Percentiles rank a stretch among this genome's conserved stretches.
These are phyloP conservation scores for Drosophila kambysellisi DNA, from an alignment of 2,888 invertebrate genomes.

Conservation along the genomic window DNA sequence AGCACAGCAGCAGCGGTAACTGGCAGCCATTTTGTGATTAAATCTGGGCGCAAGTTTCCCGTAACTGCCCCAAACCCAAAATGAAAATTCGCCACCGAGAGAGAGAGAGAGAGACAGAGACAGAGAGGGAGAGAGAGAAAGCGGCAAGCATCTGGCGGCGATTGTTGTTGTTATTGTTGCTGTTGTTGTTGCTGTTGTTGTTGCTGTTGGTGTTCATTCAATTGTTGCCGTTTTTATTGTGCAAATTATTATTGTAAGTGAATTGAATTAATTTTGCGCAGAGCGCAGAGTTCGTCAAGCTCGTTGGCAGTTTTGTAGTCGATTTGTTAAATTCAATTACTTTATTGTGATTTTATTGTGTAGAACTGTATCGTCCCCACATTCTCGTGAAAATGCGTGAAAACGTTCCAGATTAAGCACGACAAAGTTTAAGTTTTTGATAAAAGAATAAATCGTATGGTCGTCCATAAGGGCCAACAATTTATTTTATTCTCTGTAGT, in stretches of 20 bases:
- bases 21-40: constrained; percentile 64
- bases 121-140: not conserved
- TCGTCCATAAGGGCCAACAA: not conserved
- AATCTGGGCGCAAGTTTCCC: constrained; percentile 64
- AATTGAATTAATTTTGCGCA: constrained; percentile 75
- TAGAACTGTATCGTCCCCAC: not conserved
- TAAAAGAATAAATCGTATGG: constrained; percentile 17
- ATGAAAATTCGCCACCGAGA: constrained; percentile 15
- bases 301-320: constrained; percentile 52
- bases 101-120: not conserved
- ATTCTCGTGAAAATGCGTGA: constrained; percentile 33
- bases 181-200: constrained; percentile 22
- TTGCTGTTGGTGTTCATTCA: constrained; percentile 49
- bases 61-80: constrained; percentile 35
- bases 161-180: constrained; percentile 14
- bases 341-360: constrained; percentile 68
- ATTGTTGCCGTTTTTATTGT: constrained; percentile 77
- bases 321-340: constrained; percentile 80
- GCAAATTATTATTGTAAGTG: constrained; percentile 80
- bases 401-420: constrained; percentile 41
- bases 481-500: not conserved
- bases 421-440: constrained; percentile 29
- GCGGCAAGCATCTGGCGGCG: constrained; percentile 37
- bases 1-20: constrained; percentile 23
- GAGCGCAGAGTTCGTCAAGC: constrained; percentile 36